A percentile compares a stretch with the other conserved stretches of the same genome.
Evolutionary conservation across 2,113 vertebrate species (phyloP).

Genomic region (Aegithalos caudatus): DNA sequence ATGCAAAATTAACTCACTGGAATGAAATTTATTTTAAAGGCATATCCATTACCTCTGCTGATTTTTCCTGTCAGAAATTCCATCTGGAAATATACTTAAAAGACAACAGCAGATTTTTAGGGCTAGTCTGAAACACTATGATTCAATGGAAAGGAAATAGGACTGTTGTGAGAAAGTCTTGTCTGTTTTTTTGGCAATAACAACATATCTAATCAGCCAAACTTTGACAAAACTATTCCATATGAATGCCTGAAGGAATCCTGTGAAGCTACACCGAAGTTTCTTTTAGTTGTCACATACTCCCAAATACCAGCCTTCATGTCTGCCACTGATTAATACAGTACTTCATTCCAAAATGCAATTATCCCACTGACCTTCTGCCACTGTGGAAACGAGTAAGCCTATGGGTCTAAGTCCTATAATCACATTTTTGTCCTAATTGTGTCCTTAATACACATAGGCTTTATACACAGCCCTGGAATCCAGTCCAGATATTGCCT

Average conservation of each 20-base stretch:
- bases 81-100: conserved; percentile 35
- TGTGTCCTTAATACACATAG: conserved; percentile 26
- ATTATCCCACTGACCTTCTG: conserved; percentile 40
- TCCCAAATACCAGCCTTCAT: neutral
- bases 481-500: conserved; percentile 41
- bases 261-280: neutral
- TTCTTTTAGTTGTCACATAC: neutral
- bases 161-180: neutral
- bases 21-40: conserved; percentile 28
- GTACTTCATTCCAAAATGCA: conserved; percentile 33
- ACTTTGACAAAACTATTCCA: conserved; percentile 1
- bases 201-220: neutral
- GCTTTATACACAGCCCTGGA: conserved; percentile 11
- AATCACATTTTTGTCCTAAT: conserved; percentile 53
- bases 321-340: conserved; percentile 30
- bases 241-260: neutral
- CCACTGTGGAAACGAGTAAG: neutral
- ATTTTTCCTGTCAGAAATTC: conserved; percentile 17
- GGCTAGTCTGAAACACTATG: neutral
- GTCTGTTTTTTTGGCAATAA: neutral
- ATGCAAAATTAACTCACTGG: conserved; percentile 17
- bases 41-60: neutral
- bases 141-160: conserved; percentile 26
- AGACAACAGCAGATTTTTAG: conserved; percentile 13
- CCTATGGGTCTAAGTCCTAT: neutral